Base-by-base conservation (phyloP, 2,888 invertebrate genomes). In the Lithophane semibrunnea region DNA sequence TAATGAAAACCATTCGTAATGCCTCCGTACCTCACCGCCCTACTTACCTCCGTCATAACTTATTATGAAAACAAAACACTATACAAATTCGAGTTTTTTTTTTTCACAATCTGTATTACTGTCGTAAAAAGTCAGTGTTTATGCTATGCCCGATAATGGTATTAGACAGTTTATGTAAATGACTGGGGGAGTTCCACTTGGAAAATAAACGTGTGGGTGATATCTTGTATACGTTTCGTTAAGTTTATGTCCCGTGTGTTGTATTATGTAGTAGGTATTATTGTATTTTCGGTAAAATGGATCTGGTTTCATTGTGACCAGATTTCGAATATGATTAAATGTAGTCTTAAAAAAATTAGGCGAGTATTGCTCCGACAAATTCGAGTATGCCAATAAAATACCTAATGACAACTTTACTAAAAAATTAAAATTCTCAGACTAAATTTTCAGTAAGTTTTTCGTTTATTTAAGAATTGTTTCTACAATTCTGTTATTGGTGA, bases 81-180 rank as follows among this genome's bases (percentile, higher is more conserved):
- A 79, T 64, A 47, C 75, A 85, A 86, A 89, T 83, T 83, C 37
- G 18, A 82, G 75, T 71, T 65, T 80, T 87, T 88, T 85, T 37
- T 44, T 44, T 44, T 9, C 86, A 86, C 89, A 90, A 90, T 89
- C 88, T 87, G 86, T 85, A 86, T 83, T 79, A 70, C 75, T 82
- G 88, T 90, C 91, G 91, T 94, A 93, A 93, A 93, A 90, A 80
- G 84, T 83, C 88, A 87, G 84, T 91, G 90, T 94, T 94, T 94
- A 94, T 92, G 92, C 90, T 90, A 92, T 90, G 92, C 88, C 89
- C 92, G 91, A 92, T 93, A 91, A 91, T 91, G 91, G 90, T 90
- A 93, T 94, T 93, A 93, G 92, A 88, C 91, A 92, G 91, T 94
- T 92, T 93, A 95, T 94, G 94, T 92, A 94, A 94, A 95, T 94